Conservation (phyloP, 2,888 invertebrate genomes). For the Onchidella celtica region DNA sequence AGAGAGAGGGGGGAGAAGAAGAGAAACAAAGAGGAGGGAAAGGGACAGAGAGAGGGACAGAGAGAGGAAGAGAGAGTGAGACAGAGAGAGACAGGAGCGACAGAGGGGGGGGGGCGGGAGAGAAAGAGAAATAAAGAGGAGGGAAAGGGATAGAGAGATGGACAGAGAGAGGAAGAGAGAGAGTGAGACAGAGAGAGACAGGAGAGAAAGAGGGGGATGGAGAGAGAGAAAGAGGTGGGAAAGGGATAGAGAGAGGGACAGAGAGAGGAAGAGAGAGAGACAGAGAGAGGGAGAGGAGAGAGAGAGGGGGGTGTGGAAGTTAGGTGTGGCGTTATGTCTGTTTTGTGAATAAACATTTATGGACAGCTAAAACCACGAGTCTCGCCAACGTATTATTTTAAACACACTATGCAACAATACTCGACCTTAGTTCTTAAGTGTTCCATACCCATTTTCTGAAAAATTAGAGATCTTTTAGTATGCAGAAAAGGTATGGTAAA, state of each 20-base stretch:
- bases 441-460: no score
- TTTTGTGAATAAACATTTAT: no score
- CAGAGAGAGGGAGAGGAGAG: neutral
- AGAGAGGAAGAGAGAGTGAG: neutral
- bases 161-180: neutral
- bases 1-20: neutral
- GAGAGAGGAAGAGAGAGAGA: neutral
- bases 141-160: neutral
- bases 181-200: neutral
- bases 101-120: neutral
- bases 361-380: no score
- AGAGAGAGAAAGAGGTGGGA: no score
- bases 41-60: neutral
- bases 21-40: neutral
- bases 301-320: neutral
- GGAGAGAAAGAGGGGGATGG: no score
- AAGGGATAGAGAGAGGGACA: no score
- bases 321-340: neutral
- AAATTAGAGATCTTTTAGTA: no score
- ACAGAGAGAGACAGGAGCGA: neutral
- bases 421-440: no score
- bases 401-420: no score
- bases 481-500: no score
- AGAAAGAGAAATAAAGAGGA: neutral
- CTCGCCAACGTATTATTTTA: no score